These are phyloP conservation scores for Poeciliopsis infans DNA, from an alignment of 2,797 vertebrate genomes.

Conservation along the genomic window DNA sequence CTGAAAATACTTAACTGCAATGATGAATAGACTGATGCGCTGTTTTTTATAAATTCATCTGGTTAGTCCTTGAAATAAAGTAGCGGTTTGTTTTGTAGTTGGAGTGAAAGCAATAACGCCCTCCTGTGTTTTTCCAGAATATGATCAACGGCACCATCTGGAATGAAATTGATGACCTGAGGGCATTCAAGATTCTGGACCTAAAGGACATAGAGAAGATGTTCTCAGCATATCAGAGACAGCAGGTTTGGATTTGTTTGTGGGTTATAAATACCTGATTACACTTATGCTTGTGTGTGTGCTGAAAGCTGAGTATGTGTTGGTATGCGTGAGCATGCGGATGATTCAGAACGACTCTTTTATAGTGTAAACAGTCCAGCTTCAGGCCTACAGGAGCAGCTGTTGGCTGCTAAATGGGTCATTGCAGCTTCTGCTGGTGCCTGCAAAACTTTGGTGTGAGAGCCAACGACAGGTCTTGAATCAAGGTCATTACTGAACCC, in stretches of 20 bases:
- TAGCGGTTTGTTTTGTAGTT: not conserved
- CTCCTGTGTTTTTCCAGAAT: conserved; percentile 78
- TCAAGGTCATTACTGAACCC: conserved; percentile 26
- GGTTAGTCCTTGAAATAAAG: not conserved
- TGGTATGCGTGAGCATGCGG: not conserved
- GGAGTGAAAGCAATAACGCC: not conserved
- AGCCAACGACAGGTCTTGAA: conserved; percentile 38
- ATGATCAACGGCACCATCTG: conserved; percentile 93
- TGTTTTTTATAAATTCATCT: not conserved
- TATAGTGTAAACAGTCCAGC: conserved; percentile 34
- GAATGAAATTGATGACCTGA: conserved; percentile 94
- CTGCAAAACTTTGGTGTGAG: conserved; percentile 52
- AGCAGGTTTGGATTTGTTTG: conserved; percentile 85
- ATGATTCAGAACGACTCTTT: conserved; percentile 20
- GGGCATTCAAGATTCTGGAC: conserved; percentile 91
- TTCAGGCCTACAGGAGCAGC: conserved; percentile 58
- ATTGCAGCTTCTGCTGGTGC: conserved; percentile 54
- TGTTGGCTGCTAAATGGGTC: conserved; percentile 67
- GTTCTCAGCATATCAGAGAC: conserved; percentile 98
- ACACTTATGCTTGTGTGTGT: conserved; percentile 10
- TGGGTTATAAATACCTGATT: not conserved
- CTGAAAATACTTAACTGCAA: not conserved
- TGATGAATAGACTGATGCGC: not conserved
- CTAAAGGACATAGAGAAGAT: conserved; percentile 98
- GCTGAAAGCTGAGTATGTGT: conserved; percentile 3